Base-by-base conservation (phyloP, 2,888 invertebrate species). In the Lycia hirtaria region DNA sequence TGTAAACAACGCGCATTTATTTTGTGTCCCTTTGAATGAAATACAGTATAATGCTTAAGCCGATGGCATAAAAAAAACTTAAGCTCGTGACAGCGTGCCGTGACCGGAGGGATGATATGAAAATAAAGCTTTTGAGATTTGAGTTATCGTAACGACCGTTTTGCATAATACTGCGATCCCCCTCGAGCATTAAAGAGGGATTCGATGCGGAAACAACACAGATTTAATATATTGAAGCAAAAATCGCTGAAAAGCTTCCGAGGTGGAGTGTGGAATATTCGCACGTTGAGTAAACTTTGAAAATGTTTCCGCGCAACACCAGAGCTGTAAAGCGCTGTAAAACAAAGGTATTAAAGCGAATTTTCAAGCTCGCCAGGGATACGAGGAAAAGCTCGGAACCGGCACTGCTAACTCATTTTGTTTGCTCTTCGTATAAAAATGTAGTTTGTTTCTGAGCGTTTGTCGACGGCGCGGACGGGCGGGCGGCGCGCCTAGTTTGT, bases 271-370 rank as follows among this genome's bases (percentile, higher is more conserved):
- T 71, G 76, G 78, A 78, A 81, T 80, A 78, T 79, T 76, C 73
- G 41, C 73, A 78, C 77, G 79, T 72, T 78, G 80, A 83, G 78
- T 79, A 82, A 86, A 81, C 75, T 72, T 67, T 63, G 72, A 78
- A 81, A 86, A 85, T 82, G 83, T 83, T 83, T 80, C 74, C 73
- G 80, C 71, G 80, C 78, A 82, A 82, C 84, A 82, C 76, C 81
- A 87, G 82, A 82, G 83, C 82, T 60, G 81, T 85, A 87, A 84
- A 87, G 83, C 85, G 81, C 76, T 87, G 86, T 85, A 83, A 86
- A 89, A 89, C 88, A 88, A 88, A 87, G 87, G 87, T 87, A 87
- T 90, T 88, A 88, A 88, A 88, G 85, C 81, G 84, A 88, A 88
- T 88, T 87, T 88, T 84, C 83, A 80, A 86, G 87, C 88, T 84